These are phyloP conservation scores for Trachelus iudaicus DNA, from an alignment of 2,888 invertebrate genomes.

Conservation along the genomic window DNA sequence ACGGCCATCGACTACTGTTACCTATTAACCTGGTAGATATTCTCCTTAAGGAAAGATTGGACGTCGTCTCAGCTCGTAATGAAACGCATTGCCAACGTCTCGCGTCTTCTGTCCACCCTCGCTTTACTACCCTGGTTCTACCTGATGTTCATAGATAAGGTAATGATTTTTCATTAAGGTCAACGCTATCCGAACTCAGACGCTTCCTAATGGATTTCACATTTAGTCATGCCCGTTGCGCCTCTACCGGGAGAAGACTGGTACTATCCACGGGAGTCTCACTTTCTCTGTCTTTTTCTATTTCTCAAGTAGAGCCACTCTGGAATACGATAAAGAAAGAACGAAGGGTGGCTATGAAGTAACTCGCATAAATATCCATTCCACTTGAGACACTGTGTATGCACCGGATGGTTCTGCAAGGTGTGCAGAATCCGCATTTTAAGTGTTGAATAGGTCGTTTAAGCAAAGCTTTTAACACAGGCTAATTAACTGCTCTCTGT, in stretches of 20 bases:
- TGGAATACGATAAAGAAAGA: slow-evolving; percentile 8
- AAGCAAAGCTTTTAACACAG: slow-evolving; percentile 47
- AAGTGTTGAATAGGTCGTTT: slow-evolving; percentile 46
- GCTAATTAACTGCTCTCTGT: slow-evolving; percentile 44
- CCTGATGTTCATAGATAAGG: slow-evolving; percentile 24
- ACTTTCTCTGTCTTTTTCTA: not conserved
- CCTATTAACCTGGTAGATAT: not conserved
- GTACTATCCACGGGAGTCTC: not conserved
- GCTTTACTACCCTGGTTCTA: not conserved
- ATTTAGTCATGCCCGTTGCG: slow-evolving; percentile 28
- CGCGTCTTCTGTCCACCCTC: not conserved
- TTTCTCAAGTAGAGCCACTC: not conserved
- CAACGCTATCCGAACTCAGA: slow-evolving; percentile 20
- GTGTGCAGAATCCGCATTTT: slow-evolving; percentile 28
- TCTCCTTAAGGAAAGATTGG: not conserved
- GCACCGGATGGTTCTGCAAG: not conserved
- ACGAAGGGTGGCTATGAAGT: not conserved
- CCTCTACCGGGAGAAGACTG: not conserved
- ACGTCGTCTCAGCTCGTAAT: slow-evolving; percentile 18
- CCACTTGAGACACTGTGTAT: slow-evolving; percentile 5
- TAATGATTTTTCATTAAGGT: slow-evolving; percentile 45
- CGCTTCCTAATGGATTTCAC: slow-evolving; percentile 46
- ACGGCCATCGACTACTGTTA: not conserved
- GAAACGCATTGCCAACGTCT: slow-evolving; percentile 18
- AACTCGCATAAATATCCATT: slow-evolving; percentile 6